Evolutionary conservation across 2,113 vertebrate species (phyloP).

Genomic region (Rhipidura dahli): DNA sequence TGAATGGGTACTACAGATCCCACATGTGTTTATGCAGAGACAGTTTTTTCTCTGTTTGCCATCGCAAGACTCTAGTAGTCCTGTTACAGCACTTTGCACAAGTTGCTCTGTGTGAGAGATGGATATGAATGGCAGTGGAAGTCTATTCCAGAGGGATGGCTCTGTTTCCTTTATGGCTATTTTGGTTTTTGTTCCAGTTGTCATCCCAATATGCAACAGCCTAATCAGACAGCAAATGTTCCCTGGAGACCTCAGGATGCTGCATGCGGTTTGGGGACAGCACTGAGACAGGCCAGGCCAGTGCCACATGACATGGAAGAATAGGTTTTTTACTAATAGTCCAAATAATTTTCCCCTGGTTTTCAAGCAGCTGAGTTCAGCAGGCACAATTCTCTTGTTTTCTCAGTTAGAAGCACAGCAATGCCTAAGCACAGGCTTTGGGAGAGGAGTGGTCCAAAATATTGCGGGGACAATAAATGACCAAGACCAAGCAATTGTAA

Average conservation of each 20-base stretch:
- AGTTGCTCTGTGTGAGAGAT: background rate
- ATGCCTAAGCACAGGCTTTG: background rate
- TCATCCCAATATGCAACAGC: background rate
- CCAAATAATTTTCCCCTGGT: background rate
- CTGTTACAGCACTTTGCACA: background rate
- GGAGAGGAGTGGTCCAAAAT: background rate
- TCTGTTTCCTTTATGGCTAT: background rate
- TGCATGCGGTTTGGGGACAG: background rate
- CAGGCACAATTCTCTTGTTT: background rate
- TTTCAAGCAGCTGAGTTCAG: background rate
- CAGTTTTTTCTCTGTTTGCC: background rate
- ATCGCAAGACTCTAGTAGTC: background rate
- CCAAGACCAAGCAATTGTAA: background rate
- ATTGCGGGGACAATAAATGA: background rate
- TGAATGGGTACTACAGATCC: background rate
- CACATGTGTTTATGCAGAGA: background rate
- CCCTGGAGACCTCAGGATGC: background rate
- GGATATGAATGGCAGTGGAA: background rate
- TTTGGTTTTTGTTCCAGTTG: constrained; percentile 5
- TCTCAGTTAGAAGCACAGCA: background rate
- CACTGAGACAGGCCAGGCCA: background rate
- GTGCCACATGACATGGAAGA: background rate
- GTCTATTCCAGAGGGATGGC: background rate
- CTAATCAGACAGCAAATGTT: background rate
- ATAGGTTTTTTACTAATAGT: background rate